Base-by-base conservation (phyloP, 1,140 invertebrate species). In the Acromyrmex echinatior region DNA sequence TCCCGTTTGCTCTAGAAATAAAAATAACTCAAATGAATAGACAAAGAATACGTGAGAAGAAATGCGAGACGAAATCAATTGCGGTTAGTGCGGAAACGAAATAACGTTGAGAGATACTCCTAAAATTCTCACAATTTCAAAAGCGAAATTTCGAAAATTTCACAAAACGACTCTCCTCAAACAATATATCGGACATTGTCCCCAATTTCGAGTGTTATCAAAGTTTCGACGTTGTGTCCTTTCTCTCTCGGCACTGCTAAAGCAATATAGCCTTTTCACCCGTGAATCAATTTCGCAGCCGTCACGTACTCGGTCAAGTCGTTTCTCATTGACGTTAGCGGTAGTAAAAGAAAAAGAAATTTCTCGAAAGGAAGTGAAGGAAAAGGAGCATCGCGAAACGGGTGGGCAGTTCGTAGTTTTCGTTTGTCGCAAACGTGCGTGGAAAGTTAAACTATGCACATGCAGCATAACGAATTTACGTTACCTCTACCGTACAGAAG, bases 271-370 rank as follows among this genome's bases (percentile, higher is more conserved):
- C 21, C 56, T 78, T 81, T 88, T 90, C 62, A 10, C 56, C 14
- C 49, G 49, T 78, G 77, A 80, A 87, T 90, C 84, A 73, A 90
- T 89, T 90, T 82, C 53, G 31, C 14, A 12, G n/a, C 31, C 73
- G 45, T 86, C 87, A 60, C 60, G 81, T 76, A 74, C 71, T 73
- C 76, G 51, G 25, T 49, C 70, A 60, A 81, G 53, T 86, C 62
- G 45, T 86, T 73, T 51, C 39, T 80, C 39, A 73, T 87, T 76
- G 85, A 70, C 78, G 45, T 45, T 79, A 56, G 60, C 31, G 35
- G 45, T 68, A 63, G 70, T 76, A 25, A 62, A 28, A 84, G 80
- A 76, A 84, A 84, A 84, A 84, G 80, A 7, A 84, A 25, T 76
- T 39, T 76, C 18, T 76, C 18, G 70, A 76, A 62, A 76, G 25